Base-by-base conservation (phyloP, 2,888 invertebrate genomes). In the Ochropacha duplaris region DNA sequence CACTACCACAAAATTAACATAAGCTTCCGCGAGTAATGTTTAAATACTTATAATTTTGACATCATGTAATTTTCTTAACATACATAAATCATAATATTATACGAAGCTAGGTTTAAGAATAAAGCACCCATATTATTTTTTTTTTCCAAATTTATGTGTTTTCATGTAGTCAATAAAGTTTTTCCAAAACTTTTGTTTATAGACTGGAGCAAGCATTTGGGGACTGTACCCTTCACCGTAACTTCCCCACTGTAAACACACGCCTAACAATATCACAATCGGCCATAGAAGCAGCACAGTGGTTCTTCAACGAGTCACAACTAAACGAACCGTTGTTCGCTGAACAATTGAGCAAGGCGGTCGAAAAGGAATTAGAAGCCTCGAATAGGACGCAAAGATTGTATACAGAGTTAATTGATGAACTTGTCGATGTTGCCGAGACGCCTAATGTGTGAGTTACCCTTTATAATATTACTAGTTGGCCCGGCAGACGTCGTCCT, bases 221-320 rank as follows among this genome's bases (percentile, higher is more conserved):
- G 49, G 94, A 94, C 2, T 77, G 44, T 19, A 44, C 87, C 0
- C 86, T 96, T 0, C 93, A 94, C 58, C 94, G 94, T 28, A 89
- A 92, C 65, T 95, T 95, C 76, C 94, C 94, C 0, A 94, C 95
- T 0, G 93, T 95, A 16, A 94, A 94, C 57, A 95, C 96, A 1
- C 90, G 93, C 3, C 79, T 94, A 0, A 84, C 92, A 19, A 88
- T 96, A 60, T 90, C 95, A 0, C 89, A 94, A 1, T 72, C 74
- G 0, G 93, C 94, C 14, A 74, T 95, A 4, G 77, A 86, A 1
- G 81, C 89, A 0, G 95, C 95, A 0, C 77, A 83, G 3, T 62
- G 70, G 2, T 81, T 96, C 11, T 90, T 87, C 0, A 87, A 90
- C 0, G 80, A 79, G 4, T 78, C 84, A 0, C 84, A 92, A 52